Evolutionary conservation across 2,888 invertebrate species (phyloP), one percentile per base, ranked within the genome.

Genomic region (Andrena minutula): DNA sequence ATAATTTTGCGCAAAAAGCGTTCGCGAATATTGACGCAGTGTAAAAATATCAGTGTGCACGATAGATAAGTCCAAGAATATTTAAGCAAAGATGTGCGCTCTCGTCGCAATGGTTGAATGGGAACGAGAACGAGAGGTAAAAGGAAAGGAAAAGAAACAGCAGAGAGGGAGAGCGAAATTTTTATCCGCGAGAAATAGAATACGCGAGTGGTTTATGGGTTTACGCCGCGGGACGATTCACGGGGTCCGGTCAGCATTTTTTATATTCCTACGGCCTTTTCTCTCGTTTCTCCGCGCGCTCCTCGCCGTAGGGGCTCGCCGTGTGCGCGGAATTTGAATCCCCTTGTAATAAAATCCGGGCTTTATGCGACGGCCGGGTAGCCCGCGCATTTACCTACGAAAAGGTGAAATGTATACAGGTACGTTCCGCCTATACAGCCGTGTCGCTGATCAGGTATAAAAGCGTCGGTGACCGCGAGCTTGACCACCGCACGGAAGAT

Each of bases 271-370:
- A 79, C 76, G 84, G 68, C 68, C 84, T 73, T 80, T 79, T 74
- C 80, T 76, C 78, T 83, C 82, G 83, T 86, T 83, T 86, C 86
- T 88, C 84, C 79, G 84, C 47, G 41, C 82, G 20, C 68, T 51
- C 74, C 85, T 68, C 87, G 71, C 86, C 82, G 83, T 85, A 84
- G 87, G 87, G 89, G 89, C 89, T 88, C 90, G 88, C 83, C 86
- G 86, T 89, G 91, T 90, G 90, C 89, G 89, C 90, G 92, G 94
- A 93, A 94, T 94, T 93, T 92, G 92, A 94, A 94, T 93, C 93
- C 92, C 89, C 92, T 89, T 89, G 93, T 90, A 94, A 94, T 94
- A 94, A 94, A 94, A 93, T 92, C 91, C 90, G 86, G 87, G 91
- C 91, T 94, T 93, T 94, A 93, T 93, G 93, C 92, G 93, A 93